Base-by-base conservation (phyloP, 2,888 invertebrate species). In the Sminthurides aquaticus region DNA sequence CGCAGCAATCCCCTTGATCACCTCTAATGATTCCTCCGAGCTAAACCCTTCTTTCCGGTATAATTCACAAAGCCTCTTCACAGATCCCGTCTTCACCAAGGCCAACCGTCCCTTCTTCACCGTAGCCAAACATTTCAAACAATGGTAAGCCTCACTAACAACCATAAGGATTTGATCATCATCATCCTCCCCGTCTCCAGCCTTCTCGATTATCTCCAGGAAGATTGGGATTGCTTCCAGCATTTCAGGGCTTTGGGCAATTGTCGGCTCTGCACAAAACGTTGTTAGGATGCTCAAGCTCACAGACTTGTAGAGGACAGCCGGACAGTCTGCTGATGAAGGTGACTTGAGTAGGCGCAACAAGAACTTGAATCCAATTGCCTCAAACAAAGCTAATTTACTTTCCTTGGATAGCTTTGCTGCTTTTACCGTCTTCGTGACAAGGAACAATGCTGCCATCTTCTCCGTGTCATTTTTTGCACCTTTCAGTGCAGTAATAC, bases 381-480 rank as follows among this genome's bases (percentile, higher is more conserved):
- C 90, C 80, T 93, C 90, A 76, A 94, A 91, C 1, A 95, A 82
- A 34, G 87, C 83, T 76, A 86, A 87, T 77, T 89, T 89, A n/a
- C 86, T 85, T n/a, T 84, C 82, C 11, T 86, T 81, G 75, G 84
- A 85, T 77, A 91, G 89, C 76, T 91, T 89, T 77, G 88, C 88
- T 71, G 87, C 87, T 79, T 90, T 90, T 49, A 93, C 87, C 62
- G 92, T 80, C 79, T 93, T 94, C 1, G 93, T 92, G 61, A 93
- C 91, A 87, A 93, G 88, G 78, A 93, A 91, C 59, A 94, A 83
- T 1, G 89, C 91, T 49, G 93, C 92, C 78, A 94, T 91, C 78
- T 91, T 92, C 79, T 93, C 92, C 0, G 91, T 91, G 79, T 94
- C 93, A 77, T 85, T 88, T 76, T 85, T 85, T 15, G 91, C 89